Base-by-base conservation (phyloP, 2,888 invertebrate species). In the Notodonta ziczac region DNA sequence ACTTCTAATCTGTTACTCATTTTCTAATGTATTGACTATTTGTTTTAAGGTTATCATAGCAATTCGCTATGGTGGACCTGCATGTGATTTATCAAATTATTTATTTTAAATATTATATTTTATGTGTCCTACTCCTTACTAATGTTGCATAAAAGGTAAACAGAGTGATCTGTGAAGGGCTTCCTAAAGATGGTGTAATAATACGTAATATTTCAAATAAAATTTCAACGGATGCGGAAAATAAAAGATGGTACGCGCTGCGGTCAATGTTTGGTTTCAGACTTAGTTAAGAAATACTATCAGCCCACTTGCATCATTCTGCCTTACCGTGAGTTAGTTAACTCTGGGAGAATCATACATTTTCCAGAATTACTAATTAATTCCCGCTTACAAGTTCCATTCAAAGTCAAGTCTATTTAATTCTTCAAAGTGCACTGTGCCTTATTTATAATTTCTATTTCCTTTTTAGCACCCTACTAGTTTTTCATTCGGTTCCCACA, bases 221-320 rank as follows among this genome's bases (percentile, higher is more conserved):
- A 61, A 59, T 61, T 52, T 9, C 9, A 62, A 59, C 24, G 57
- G 59, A 60, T 56, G 59, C 54, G 46, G 60, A 60, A 50, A 13
- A 9, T 1, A 10, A 14, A 53, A 13, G 4, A 16, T 40, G 42
- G 56, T 52, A 59, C 16, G 52, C 52, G 59, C 60, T 61, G 52
- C 65, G 59, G 53, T 51, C 42, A 59, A 53, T 61, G 51, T 48
- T 61, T 60, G 48, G 24, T 56, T 62, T 40, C 52, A 52, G n/a
- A 32, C 50, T 8, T 14, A 16, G 5, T 46, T 6, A n/a, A 0
- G n/a, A 46, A n/a, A n/a, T n/a, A 42, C 42, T 46, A 44, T 24
- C 24, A 2, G 24, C 24, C 24, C 24, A 40, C 40, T 40, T 40
- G 9, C 40, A 40, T 40, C 7, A 40, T 40, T 40, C 6, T 6